These are phyloP conservation scores for Acholoe squamosa DNA, from an alignment of 2,888 invertebrate genomes.

Conservation along the genomic window DNA sequence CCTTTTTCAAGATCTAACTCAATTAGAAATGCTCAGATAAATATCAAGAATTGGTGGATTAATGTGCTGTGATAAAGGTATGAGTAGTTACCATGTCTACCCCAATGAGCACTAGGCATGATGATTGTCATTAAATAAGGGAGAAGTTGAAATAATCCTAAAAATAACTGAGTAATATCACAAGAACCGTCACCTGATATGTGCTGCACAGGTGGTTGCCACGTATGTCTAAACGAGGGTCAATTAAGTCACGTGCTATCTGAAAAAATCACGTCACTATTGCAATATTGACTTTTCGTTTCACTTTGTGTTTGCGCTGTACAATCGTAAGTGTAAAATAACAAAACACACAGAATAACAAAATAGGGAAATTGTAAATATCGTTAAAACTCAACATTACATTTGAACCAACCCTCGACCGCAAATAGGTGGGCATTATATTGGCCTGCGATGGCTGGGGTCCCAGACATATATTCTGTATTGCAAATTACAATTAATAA, in stretches of 20 bases:
- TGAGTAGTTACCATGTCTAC: too few relatives aligned
- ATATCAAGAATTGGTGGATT: too few relatives aligned
- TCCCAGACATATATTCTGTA: slow-evolving; percentile 41
- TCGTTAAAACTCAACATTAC: slow-evolving; percentile 56
- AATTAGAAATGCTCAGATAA: too few relatives aligned
- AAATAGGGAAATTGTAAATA: slow-evolving; percentile 60
- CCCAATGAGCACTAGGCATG: too few relatives aligned
- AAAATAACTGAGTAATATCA: slow-evolving; percentile 14
- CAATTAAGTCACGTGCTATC: not conserved
- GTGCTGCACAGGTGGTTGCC: slow-evolving; percentile 37
- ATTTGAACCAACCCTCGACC: not conserved
- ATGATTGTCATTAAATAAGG: not conserved
- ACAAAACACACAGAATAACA: slow-evolving; percentile 61
- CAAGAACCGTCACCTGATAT: slow-evolving; percentile 11
- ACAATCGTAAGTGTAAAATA: slow-evolving; percentile 59
- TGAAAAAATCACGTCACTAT: slow-evolving; percentile 14
- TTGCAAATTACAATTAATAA: slow-evolving; percentile 52
- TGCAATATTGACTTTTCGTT: slow-evolving; percentile 46
- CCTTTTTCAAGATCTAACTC: too few relatives aligned
- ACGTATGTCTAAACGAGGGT: slow-evolving; percentile 24
- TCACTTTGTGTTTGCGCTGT: not conserved
- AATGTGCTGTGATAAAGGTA: too few relatives aligned
- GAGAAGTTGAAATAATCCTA: not conserved
- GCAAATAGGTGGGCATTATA: slow-evolving; percentile 7
- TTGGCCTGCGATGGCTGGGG: not conserved